phyloP scores from a whole-genome alignment of 1,140 invertebrate species.

The Cyclargus thomasi region DNA sequence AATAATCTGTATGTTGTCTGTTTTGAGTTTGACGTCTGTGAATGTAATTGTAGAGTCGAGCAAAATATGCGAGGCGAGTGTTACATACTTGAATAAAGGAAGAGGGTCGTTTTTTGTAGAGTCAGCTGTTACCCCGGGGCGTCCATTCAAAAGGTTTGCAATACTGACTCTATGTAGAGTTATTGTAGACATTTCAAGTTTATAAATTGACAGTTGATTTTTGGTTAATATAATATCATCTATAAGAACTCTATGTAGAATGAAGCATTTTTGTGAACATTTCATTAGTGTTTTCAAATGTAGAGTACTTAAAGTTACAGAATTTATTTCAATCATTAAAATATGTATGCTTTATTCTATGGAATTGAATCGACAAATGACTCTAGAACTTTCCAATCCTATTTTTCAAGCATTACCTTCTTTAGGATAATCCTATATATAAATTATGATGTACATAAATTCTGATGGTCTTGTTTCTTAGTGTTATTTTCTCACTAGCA shows the following conservation, averaged over 20 bases:
- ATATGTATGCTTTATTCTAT: no score
- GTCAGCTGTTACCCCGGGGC: constrained; percentile 47
- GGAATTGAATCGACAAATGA: no score
- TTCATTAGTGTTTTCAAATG: background rate
- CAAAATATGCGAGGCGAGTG: constrained; percentile 19
- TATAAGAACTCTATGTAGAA: background rate
- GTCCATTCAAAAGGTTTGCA: constrained; percentile 18
- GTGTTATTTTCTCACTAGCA: no score
- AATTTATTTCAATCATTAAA: no score
- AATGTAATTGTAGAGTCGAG: constrained; percentile 27
- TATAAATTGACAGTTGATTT: background rate
- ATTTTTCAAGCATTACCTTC: no score
- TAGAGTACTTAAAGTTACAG: background rate
- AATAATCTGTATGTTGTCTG: background rate
- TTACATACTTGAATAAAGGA: constrained; percentile 1
- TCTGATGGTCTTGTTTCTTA: no score
- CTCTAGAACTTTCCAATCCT: no score
- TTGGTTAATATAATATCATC: no score
- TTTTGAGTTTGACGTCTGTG: background rate
- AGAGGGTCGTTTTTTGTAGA: constrained; percentile 46
- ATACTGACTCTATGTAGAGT: background rate
- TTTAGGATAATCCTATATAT: no score
- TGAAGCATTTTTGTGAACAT: background rate
- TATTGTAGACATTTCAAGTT: background rate
- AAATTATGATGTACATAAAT: no score